phyloP scores from a whole-genome alignment of 2,113 vertebrate genomes.

The Dipodomys stephensi region DNA sequence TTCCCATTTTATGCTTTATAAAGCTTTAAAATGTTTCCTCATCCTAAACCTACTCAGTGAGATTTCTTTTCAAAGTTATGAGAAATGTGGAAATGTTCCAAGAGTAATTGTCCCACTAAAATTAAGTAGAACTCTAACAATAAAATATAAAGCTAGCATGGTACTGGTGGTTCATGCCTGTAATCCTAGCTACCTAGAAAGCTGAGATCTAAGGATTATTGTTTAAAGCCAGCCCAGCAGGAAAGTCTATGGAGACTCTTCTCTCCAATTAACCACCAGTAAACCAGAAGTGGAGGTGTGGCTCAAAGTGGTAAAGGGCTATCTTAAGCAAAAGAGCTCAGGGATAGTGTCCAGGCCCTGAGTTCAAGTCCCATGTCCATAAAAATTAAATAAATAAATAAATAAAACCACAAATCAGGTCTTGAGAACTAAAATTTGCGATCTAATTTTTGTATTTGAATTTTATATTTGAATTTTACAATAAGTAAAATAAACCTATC shows the following conservation, averaged over 20 bases:
- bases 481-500: constrained; percentile 12
- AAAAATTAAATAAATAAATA: background rate
- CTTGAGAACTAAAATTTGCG: constrained; percentile 4
- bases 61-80: constrained; percentile 21
- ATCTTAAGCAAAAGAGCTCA: no score
- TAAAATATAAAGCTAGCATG: background rate
- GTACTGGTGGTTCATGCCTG: no score
- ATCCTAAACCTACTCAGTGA: constrained; percentile 15
- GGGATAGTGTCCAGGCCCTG: no score
- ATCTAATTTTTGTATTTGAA: constrained; percentile 31
- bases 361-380: no score
- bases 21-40: constrained; percentile 48
- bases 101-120: constrained; percentile 18
- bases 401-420: background rate
- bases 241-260: no score
- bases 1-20: constrained; percentile 36
- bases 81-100: constrained; percentile 13
- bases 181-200: no score
- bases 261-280: no score
- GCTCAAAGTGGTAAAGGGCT: no score
- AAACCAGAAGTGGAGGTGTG: no score
- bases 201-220: no score
- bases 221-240: no score
- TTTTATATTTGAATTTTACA: constrained; percentile 33
- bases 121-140: constrained; percentile 41